These are phyloP conservation scores for Falcaria lacertinaria DNA, from an alignment of 2,888 invertebrate genomes.

Conservation along the genomic window DNA sequence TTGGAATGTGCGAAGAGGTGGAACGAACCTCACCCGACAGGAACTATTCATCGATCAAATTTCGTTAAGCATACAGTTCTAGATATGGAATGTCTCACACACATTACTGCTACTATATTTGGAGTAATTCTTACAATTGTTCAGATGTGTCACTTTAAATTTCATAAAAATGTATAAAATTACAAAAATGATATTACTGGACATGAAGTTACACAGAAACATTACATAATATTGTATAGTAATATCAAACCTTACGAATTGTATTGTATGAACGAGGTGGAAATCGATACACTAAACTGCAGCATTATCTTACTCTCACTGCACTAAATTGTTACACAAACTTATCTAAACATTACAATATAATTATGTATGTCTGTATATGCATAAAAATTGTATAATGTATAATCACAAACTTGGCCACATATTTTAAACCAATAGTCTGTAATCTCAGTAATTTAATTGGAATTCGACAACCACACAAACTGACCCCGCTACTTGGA, in stretches of 20 bases:
- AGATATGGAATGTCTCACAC: slow-evolving; percentile 79
- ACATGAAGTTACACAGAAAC: slow-evolving; percentile 54
- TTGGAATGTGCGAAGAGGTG: neutral
- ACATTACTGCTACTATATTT: slow-evolving; percentile 60
- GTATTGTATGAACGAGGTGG: slow-evolving; percentile 58
- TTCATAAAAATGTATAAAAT: slow-evolving; percentile 78
- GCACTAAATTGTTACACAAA: slow-evolving; percentile 64
- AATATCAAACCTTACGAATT: slow-evolving; percentile 69
- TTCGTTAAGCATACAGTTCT: slow-evolving; percentile 25
- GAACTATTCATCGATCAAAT: neutral
- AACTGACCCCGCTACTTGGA: slow-evolving; percentile 17
- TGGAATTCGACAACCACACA: slow-evolving; percentile 27
- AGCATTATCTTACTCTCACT: slow-evolving; percentile 40
- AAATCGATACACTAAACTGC: slow-evolving; percentile 51
- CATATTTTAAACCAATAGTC: slow-evolving; percentile 30
- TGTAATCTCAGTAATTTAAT: slow-evolving; percentile 25
- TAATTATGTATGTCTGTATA: slow-evolving; percentile 60
- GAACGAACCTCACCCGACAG: neutral
- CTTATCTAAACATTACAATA: slow-evolving; percentile 67
- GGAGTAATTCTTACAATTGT: slow-evolving; percentile 53
- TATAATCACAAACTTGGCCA: slow-evolving; percentile 72
- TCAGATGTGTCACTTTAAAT: slow-evolving; percentile 66
- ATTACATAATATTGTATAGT: slow-evolving; percentile 64
- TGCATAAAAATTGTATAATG: slow-evolving; percentile 71
- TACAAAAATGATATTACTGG: slow-evolving; percentile 70